These are phyloP conservation scores for Artibeus lituratus DNA, from an alignment of 2,797 vertebrate genomes.

Conservation along the genomic window DNA sequence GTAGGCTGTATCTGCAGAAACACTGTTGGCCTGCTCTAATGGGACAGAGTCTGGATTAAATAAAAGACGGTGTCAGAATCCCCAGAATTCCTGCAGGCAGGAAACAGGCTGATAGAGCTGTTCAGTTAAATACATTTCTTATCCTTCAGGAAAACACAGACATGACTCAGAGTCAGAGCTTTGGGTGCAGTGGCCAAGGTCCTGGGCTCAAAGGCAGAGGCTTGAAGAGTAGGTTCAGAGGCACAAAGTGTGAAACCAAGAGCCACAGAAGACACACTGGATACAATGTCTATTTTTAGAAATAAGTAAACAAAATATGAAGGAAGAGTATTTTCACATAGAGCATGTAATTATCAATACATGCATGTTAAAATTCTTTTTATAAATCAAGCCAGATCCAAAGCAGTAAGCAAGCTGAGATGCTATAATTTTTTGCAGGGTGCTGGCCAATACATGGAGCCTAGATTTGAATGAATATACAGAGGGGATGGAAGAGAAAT, in stretches of 20 bases:
- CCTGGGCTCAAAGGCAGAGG: not conserved
- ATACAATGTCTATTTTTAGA: not conserved
- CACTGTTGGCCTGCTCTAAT: not conserved
- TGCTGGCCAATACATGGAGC: not conserved
- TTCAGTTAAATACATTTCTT: not conserved
- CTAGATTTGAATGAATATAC: not conserved
- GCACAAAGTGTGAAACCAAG: not conserved
- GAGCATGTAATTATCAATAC: not conserved
- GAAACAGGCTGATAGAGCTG: not conserved
- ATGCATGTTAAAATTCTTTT: not conserved
- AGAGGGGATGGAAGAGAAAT: not conserved
- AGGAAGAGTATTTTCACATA: not conserved
- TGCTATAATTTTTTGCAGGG: not conserved
- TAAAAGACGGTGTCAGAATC: not conserved
- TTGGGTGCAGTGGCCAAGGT: not conserved
- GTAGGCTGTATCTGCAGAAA: not conserved
- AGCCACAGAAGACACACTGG: not conserved
- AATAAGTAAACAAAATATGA: not conserved
- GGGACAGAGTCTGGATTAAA: not conserved
- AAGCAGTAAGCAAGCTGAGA: not conserved
- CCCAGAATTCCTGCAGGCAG: not conserved
- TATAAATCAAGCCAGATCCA: not conserved
- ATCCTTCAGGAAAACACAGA: not conserved
- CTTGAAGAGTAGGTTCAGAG: not conserved
- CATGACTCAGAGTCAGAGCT: not conserved